Evolutionary conservation across 2,888 invertebrate genomes (phyloP).

Genomic region (Drosophila paramelanica): DNA sequence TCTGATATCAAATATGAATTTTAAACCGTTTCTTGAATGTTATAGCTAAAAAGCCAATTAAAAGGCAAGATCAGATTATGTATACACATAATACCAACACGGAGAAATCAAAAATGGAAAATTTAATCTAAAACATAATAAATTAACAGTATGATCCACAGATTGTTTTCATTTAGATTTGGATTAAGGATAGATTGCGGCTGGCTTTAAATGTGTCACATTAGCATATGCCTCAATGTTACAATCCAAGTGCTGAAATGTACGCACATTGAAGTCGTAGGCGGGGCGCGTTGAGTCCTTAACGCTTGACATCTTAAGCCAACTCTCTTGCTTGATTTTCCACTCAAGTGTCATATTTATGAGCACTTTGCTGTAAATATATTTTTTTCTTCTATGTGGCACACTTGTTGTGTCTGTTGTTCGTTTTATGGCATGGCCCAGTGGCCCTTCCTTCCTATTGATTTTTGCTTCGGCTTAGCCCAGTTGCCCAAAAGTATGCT

Average conservation of each 20-base stretch:
- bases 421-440: conserved; percentile 42
- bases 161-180: conserved; percentile 27
- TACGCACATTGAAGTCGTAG: neutral
- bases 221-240: conserved; percentile 15
- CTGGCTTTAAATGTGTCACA: conserved; percentile 18
- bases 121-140: conserved; percentile 18
- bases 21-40: no score
- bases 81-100: conserved; percentile 1
- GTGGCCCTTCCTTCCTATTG: conserved; percentile 43
- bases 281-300: conserved; percentile 25
- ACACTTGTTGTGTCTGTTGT: conserved; percentile 36
- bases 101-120: neutral
- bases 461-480: conserved; percentile 45
- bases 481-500: conserved; percentile 50
- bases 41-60: no score
- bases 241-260: neutral
- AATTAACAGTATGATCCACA: conserved; percentile 21
- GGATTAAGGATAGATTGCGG: conserved; percentile 21
- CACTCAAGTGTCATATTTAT: conserved; percentile 57
- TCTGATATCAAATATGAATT: no score
- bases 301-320: conserved; percentile 26
- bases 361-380: conserved; percentile 55
- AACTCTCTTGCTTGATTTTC: conserved; percentile 18
- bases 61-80: no score
- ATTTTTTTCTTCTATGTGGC: conserved; percentile 18